Evolutionary conservation across 2,113 vertebrate species (phyloP).

Genomic region (Clarias macrocephalus): DNA sequence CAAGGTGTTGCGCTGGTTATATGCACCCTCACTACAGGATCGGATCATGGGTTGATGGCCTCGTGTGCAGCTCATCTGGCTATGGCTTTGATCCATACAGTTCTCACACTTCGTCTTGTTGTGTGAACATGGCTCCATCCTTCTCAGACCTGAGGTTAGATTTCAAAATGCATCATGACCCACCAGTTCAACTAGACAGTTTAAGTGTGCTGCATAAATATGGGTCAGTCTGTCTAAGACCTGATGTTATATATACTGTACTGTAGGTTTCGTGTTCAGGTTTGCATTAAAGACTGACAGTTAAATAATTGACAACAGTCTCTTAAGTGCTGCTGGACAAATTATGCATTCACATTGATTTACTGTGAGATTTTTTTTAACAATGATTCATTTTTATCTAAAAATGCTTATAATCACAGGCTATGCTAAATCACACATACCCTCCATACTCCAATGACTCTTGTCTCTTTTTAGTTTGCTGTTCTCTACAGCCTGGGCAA

Average conservation of each 20-base stretch:
- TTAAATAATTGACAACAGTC: neutral
- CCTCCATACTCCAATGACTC: slow-evolving; percentile 82
- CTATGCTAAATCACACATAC: slow-evolving; percentile 63
- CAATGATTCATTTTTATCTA: neutral
- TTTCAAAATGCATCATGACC: neutral
- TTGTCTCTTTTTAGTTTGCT: slow-evolving; percentile 78
- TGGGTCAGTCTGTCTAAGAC: slow-evolving; percentile 69
- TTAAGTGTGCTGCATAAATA: slow-evolving; percentile 69
- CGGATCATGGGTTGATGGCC: slow-evolving; percentile 82
- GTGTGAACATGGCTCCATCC: slow-evolving; percentile 74
- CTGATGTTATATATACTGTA: slow-evolving; percentile 61
- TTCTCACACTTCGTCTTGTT: slow-evolving; percentile 75
- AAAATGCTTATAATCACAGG: neutral
- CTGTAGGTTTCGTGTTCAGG: neutral
- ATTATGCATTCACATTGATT: neutral
- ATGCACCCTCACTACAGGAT: slow-evolving; percentile 87
- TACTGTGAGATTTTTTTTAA: neutral
- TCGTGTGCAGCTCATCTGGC: slow-evolving; percentile 59
- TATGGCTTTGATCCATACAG: slow-evolving; percentile 67
- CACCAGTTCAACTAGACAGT: neutral
- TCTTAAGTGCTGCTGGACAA: slow-evolving; percentile 14
- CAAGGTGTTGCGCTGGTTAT: slow-evolving; percentile 59
- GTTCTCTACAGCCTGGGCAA: slow-evolving; percentile 81
- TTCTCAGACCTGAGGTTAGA: slow-evolving; percentile 71
- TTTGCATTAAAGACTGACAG: neutral